Conservation (phyloP, 2,797 vertebrate genomes). For the Coilia nasus region DNA sequence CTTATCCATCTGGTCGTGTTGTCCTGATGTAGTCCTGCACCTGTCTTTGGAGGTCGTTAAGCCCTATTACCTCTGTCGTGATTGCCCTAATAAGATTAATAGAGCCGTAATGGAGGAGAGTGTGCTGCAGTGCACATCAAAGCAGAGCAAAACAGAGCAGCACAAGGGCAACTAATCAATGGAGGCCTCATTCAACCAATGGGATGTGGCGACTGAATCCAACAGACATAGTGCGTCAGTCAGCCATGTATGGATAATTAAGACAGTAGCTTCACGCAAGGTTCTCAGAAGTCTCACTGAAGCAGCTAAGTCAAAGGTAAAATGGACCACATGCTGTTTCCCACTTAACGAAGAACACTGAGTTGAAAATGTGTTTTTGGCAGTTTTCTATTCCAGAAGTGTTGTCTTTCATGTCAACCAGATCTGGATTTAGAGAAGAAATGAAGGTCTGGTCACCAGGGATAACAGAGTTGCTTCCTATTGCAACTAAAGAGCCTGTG, state of each 20-base stretch:
- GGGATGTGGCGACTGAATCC: background rate
- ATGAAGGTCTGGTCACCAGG: background rate
- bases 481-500: background rate
- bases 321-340: background rate
- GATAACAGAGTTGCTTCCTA: background rate
- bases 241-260: background rate
- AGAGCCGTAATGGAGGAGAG: constrained; percentile 55
- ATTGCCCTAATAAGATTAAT: constrained; percentile 71
- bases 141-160: constrained; percentile 47
- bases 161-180: background rate
- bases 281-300: background rate
- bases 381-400: background rate
- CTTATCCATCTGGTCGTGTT: background rate
- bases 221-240: background rate
- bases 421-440: background rate
- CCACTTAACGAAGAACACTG: background rate
- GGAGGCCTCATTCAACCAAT: background rate
- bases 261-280: background rate
- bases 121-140: constrained; percentile 49
- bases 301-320: background rate
- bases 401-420: background rate
- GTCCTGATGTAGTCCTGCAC: constrained; percentile 56
- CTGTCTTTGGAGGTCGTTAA: constrained; percentile 58
- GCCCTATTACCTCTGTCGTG: constrained; percentile 64
- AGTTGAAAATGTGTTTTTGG: background rate